Conservation (phyloP, 1,140 invertebrate genomes). For the Pseudomyrmex sp. region DNA sequence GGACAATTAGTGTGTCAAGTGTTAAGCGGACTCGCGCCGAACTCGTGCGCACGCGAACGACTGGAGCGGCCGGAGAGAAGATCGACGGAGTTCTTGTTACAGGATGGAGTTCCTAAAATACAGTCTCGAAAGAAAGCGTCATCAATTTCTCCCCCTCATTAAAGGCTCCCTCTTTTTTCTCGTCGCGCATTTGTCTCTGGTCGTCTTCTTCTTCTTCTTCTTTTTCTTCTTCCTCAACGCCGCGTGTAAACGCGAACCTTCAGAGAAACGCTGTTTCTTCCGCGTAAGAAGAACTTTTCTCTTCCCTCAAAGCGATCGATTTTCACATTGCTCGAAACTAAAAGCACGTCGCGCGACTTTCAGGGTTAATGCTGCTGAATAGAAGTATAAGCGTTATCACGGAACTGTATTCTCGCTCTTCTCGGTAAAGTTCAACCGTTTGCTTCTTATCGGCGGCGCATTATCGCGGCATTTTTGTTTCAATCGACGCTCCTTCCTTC, state of each 20-base stretch:
- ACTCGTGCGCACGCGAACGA: conserved; percentile 25
- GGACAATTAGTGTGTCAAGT: conserved; percentile 72
- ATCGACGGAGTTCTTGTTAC: background rate
- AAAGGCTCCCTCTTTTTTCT: conserved; percentile 11
- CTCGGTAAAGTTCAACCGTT: conserved; percentile 56
- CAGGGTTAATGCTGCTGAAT: conserved; percentile 45
- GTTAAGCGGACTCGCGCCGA: conserved; percentile 53
- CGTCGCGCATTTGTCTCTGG: background rate
- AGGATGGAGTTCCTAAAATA: conserved; percentile 41
- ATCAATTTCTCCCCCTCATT: conserved; percentile 35
- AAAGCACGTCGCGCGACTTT: conserved; percentile 28
- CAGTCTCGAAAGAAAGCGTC: conserved; percentile 12
- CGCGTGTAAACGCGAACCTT: no score
- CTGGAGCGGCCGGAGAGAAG: background rate
- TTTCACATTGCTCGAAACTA: background rate
- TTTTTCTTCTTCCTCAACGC: background rate
- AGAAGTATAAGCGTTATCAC: conserved; percentile 26
- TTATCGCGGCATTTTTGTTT: conserved; percentile 37
- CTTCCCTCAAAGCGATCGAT: background rate
- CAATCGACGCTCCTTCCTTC: conserved; percentile 7
- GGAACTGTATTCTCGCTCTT: conserved; percentile 23
- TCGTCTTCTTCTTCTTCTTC: conserved; percentile 4
- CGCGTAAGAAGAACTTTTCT: conserved; percentile 21
- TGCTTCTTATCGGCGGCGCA: conserved; percentile 37
- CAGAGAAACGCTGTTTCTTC: background rate